Evolutionary conservation across 2,888 invertebrate genomes (phyloP), one percentile per base, ranked within the genome.

Genomic region (Drosophila subsilvestris): DNA sequence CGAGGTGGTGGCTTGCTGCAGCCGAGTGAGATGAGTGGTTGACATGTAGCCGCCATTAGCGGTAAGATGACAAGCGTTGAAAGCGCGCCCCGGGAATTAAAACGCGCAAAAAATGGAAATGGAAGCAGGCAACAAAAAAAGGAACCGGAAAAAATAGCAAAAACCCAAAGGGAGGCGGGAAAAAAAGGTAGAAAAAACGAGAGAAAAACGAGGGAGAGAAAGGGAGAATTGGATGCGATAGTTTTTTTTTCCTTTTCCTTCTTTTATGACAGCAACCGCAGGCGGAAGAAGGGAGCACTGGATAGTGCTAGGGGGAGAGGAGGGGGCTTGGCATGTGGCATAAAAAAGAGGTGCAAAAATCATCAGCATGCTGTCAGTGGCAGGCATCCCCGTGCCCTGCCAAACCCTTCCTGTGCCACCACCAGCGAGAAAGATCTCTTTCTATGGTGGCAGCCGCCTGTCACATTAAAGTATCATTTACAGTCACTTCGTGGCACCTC

Each of bases 11-110:
- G n/a, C n/a, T n/a, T n/a, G 48, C 48, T 42, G 62, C 51, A 62
- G 63, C 57, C 67, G 63, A 60, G 61, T 65, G 66, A 80, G 86
- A 88, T 86, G 88, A 86, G 86, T 87, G 88, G 85, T 88, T 86
- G 86, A 86, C 86, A 86, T 86, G 86, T 80, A 86, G 80, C 88
- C 86, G 86, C 86, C 86, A 86, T 86, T 86, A 88, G 86, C 86
- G 86, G 85, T 84, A 85, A 87, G 87, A 84, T 85, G 84, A 83
- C 82, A 83, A 87, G 84, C 87, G 83, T 84, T 86, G 85, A 86
- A 87, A 81, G 85, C 82, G 77, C 84, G 79, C 82, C 78, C 75
- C 79, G 83, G 83, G 86, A 85, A 85, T 87, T 85, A 79, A 85
- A 86, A 79, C 68, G 81, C 72, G 75, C n/a, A 37, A 37, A 37